Evolutionary conservation across 2,797 vertebrate species (phyloP).

Genomic region (Staurois parvus): DNA sequence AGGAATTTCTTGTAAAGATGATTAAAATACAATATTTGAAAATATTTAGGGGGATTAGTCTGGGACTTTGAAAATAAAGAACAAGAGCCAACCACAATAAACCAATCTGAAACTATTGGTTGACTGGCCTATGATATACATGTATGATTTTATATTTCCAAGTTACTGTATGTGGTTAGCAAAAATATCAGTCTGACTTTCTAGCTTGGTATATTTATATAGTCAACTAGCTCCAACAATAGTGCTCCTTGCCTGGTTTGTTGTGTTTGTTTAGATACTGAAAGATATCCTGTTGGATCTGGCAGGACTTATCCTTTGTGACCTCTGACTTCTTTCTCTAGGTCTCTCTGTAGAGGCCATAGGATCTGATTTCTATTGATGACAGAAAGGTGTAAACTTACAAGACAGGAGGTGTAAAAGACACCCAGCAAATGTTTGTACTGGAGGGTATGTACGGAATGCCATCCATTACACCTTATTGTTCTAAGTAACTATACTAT

Average conservation of each 20-base stretch:
- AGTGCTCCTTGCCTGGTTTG: neutral
- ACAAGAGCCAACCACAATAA: too few relatives aligned
- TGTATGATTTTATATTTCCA: too few relatives aligned
- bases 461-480: neutral
- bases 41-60: too few relatives aligned
- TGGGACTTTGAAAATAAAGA: too few relatives aligned
- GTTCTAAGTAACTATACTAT: neutral
- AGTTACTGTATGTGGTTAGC: too few relatives aligned
- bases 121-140: too few relatives aligned
- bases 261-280: slow-evolving; percentile 35
- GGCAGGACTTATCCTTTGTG: slow-evolving; percentile 1
- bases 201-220: slow-evolving; percentile 1
- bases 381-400: slow-evolving; percentile 48
- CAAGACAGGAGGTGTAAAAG: slow-evolving; percentile 34
- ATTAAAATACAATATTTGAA: too few relatives aligned
- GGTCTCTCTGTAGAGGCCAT: slow-evolving; percentile 4
- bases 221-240: neutral
- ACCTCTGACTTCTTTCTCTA: slow-evolving; percentile 24
- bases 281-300: slow-evolving; percentile 14
- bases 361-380: slow-evolving; percentile 40
- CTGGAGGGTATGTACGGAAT: neutral
- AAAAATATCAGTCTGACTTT: neutral
- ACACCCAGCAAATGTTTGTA: slow-evolving; percentile 20
- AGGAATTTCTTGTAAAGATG: too few relatives aligned
- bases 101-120: too few relatives aligned